Evolutionary conservation across 2,888 invertebrate species (phyloP).

Genomic region (Eupithecia vulgata): DNA sequence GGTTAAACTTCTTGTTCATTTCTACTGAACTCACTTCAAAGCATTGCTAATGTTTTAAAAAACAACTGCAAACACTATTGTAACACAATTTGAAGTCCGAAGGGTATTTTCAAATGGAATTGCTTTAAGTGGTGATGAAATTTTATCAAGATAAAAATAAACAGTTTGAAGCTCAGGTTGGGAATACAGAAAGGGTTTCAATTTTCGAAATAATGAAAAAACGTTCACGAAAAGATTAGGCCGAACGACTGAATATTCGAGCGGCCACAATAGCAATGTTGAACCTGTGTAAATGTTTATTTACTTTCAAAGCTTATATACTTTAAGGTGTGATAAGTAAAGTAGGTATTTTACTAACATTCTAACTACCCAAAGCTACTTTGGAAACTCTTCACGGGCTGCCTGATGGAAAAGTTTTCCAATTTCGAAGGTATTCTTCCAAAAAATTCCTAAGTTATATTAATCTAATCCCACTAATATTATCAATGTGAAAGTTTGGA

Average conservation of each 20-base stretch:
- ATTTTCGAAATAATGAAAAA: conserved; percentile 8
- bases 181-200: conserved; percentile 8
- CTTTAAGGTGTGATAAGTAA: too few species aligned
- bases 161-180: not conserved
- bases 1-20: conserved; percentile 23
- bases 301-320: too few species aligned
- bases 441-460: too few species aligned
- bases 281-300: not conserved
- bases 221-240: conserved; percentile 2
- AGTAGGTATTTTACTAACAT: too few species aligned
- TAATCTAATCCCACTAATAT: too few species aligned
- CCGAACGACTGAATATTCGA: not conserved
- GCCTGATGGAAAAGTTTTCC: too few species aligned
- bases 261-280: not conserved
- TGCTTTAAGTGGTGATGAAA: conserved; percentile 8
- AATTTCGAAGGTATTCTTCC: too few species aligned
- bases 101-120: conserved; percentile 20
- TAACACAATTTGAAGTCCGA: conserved; percentile 11
- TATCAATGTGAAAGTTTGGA: too few species aligned
- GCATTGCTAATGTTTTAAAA: conserved; percentile 5
- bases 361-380: too few species aligned
- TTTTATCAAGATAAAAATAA: conserved; percentile 17
- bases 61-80: conserved; percentile 15
- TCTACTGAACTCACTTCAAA: conserved; percentile 42
- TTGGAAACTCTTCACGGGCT: too few species aligned